Conservation (phyloP, 2,113 vertebrate species). For the Hyperopisus bebe region DNA sequence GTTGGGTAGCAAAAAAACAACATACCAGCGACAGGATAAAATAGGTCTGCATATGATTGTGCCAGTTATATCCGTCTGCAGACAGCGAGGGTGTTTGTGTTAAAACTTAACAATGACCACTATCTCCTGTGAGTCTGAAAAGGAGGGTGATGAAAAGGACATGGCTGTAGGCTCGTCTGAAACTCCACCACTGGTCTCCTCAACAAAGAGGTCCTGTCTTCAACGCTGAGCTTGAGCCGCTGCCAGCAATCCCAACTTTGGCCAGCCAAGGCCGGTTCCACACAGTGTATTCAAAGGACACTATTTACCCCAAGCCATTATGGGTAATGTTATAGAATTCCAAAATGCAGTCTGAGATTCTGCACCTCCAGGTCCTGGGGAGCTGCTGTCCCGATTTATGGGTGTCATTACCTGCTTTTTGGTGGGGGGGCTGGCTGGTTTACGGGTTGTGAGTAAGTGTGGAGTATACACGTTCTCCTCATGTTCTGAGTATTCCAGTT, state of each 20-base stretch:
- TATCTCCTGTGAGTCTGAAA: background rate
- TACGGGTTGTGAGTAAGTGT: background rate
- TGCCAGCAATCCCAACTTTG: background rate
- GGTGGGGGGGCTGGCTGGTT: background rate
- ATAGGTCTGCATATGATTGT: background rate
- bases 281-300: background rate
- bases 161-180: background rate
- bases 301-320: background rate
- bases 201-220: background rate
- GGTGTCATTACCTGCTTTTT: background rate
- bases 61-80: background rate
- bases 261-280: background rate
- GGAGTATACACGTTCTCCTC: background rate
- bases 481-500: background rate
- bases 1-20: background rate
- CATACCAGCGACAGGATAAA: background rate
- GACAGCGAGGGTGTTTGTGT: background rate
- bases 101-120: background rate
- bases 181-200: background rate
- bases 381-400: background rate
- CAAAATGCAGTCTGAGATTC: background rate
- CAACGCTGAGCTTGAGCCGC: background rate
- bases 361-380: background rate
- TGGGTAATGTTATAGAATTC: background rate
- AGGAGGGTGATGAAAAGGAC: background rate